These are phyloP conservation scores for Poeciliopsis presidionis DNA, from an alignment of 2,797 vertebrate species.

Conservation along the genomic window DNA sequence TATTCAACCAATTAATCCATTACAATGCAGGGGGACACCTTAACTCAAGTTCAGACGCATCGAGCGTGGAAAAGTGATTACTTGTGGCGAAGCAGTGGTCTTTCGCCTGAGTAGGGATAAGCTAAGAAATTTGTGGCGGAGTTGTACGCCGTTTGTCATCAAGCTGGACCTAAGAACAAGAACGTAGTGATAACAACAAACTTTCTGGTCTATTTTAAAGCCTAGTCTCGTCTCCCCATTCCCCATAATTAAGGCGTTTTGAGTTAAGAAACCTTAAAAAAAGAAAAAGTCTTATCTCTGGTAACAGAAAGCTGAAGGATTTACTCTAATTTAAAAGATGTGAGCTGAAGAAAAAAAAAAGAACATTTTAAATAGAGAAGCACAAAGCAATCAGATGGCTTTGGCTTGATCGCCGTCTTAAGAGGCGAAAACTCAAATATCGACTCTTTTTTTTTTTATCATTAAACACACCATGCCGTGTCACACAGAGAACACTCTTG, in stretches of 20 bases:
- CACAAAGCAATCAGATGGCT: background rate
- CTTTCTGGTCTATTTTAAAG: background rate
- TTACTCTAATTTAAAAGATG: background rate
- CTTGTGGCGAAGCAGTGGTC: conserved; percentile 48
- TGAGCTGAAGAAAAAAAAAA: background rate
- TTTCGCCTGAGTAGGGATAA: conserved; percentile 60
- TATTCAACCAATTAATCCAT: conserved; percentile 71
- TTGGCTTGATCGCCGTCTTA: background rate
- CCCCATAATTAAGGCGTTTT: background rate
- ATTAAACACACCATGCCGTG: background rate
- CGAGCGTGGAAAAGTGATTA: conserved; percentile 65
- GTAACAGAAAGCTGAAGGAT: background rate
- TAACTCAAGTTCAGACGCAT: conserved; percentile 59
- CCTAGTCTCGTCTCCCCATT: background rate
- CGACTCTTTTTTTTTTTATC: background rate
- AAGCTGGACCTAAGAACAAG: conserved; percentile 45
- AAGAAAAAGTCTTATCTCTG: background rate
- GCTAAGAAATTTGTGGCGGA: conserved; percentile 56
- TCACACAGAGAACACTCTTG: background rate
- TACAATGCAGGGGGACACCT: conserved; percentile 64
- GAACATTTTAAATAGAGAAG: background rate
- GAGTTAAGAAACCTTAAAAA: background rate
- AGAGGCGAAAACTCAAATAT: background rate
- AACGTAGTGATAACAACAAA: conserved; percentile 8
- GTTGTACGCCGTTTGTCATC: conserved; percentile 45